Conservation (phyloP, 2,888 invertebrate genomes). For the Caenorhabditis sinica region DNA sequence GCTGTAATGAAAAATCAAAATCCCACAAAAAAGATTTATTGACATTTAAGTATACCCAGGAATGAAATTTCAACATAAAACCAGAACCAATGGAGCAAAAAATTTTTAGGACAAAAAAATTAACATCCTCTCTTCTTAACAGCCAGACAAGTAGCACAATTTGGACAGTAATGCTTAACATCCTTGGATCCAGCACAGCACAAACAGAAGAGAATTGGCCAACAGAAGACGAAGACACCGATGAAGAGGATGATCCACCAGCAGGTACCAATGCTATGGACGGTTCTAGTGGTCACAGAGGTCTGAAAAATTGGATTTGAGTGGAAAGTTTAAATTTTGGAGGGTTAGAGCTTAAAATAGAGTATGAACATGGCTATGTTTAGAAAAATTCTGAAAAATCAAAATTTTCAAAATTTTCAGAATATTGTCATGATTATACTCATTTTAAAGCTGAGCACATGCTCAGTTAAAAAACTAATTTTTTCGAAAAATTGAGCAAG, state of each 20-base stretch:
- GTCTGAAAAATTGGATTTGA: conserved; percentile 24
- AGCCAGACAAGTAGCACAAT: conserved; percentile 51
- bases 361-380: too few relatives aligned
- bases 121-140: conserved; percentile 56
- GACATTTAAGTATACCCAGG: conserved; percentile 8
- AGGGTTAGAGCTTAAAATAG: too few relatives aligned
- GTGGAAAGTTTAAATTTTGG: background rate
- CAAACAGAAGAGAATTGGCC: conserved; percentile 50
- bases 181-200: conserved; percentile 56
- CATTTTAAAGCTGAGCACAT: too few relatives aligned
- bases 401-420: too few relatives aligned
- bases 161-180: conserved; percentile 60
- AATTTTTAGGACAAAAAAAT: background rate
- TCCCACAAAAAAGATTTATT: conserved; percentile 1
- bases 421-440: too few relatives aligned
- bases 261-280: conserved; percentile 34
- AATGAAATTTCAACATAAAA: background rate
- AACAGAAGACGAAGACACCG: conserved; percentile 44
- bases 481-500: too few relatives aligned
- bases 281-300: conserved; percentile 40
- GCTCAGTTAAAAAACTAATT: too few relatives aligned
- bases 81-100: background rate
- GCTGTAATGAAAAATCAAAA: too few relatives aligned
- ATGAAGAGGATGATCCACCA: conserved; percentile 60
- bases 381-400: too few relatives aligned